Evolutionary conservation across 2,113 vertebrate genomes (phyloP).

Genomic region (Pangasianodon hypophthalmus): DNA sequence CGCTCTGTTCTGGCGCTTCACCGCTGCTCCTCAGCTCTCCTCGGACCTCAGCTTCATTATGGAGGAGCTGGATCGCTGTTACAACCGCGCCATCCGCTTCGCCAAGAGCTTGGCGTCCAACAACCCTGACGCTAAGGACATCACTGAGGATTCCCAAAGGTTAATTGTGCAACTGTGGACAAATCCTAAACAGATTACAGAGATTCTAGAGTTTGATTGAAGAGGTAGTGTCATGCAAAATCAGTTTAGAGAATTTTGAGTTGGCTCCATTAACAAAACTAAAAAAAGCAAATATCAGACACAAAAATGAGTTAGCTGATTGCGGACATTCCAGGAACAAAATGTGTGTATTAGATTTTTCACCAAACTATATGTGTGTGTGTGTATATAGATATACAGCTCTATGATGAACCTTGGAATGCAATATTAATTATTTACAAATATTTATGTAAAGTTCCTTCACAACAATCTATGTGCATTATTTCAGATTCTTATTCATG

Average conservation of each 20-base stretch:
- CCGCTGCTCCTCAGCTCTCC: slow-evolving; percentile 85
- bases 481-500: neutral
- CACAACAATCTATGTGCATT: too few relatives aligned
- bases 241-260: neutral
- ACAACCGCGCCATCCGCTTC: slow-evolving; percentile 86
- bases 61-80: slow-evolving; percentile 94
- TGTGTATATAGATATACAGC: too few relatives aligned
- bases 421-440: neutral
- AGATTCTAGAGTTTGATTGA: neutral
- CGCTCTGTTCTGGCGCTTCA: slow-evolving; percentile 87
- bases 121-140: slow-evolving; percentile 68
- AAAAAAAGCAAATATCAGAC: neutral
- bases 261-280: too few relatives aligned
- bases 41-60: slow-evolving; percentile 94
- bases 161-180: slow-evolving; percentile 22
- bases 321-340: too few relatives aligned
- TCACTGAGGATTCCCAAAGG: slow-evolving; percentile 62
- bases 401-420: too few relatives aligned
- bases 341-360: neutral
- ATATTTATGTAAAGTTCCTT: too few relatives aligned
- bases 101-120: slow-evolving; percentile 76
- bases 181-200: neutral
- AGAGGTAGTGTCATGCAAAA: neutral
- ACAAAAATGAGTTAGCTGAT: too few relatives aligned
- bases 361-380: too few relatives aligned